Percentiles rank a stretch among this genome's conserved stretches.
Conservation (phyloP, 1,140 invertebrate genomes). For the Drosophila bifasciata region DNA sequence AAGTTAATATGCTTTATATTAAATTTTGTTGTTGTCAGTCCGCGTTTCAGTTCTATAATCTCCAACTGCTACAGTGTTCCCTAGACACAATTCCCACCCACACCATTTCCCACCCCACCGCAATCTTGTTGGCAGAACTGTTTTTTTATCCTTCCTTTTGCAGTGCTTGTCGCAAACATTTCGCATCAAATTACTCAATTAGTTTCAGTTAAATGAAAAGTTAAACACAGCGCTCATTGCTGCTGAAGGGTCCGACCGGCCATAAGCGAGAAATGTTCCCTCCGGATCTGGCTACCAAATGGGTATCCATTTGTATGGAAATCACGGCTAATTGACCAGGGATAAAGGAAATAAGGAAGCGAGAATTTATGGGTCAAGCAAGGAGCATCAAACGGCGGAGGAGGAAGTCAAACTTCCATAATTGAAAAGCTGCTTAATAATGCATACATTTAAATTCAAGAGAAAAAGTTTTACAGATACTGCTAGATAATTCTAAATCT, state of each 20-base stretch:
- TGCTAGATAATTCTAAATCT: too few species aligned
- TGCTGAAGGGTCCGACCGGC: neutral
- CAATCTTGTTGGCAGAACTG: constrained; percentile 39
- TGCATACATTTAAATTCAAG: too few species aligned
- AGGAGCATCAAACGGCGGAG: constrained; percentile 1
- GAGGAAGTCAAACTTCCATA: neutral
- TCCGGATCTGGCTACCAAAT: constrained; percentile 12
- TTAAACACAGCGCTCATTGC: constrained; percentile 15
- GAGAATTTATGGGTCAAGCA: constrained; percentile 15
- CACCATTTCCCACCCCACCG: neutral
- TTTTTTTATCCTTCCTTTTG: constrained; percentile 28
- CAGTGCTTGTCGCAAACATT: constrained; percentile 47
- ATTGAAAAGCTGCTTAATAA: too few species aligned
- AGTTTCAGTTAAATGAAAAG: constrained; percentile 70
- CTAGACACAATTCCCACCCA: neutral
- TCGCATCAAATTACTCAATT: constrained; percentile 78
- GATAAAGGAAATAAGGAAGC: constrained; percentile 10
- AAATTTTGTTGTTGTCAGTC: constrained; percentile 64
- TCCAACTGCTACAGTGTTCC: constrained; percentile 68
- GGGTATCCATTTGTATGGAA: constrained; percentile 17
- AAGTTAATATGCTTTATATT: constrained; percentile 82
- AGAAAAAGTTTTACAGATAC: too few species aligned
- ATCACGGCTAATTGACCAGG: constrained; percentile 3
- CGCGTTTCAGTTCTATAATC: constrained; percentile 60
- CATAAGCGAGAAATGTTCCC: constrained; percentile 9